Conservation (phyloP, 2,888 invertebrate species). For the Synanthedon tipuliformis region DNA sequence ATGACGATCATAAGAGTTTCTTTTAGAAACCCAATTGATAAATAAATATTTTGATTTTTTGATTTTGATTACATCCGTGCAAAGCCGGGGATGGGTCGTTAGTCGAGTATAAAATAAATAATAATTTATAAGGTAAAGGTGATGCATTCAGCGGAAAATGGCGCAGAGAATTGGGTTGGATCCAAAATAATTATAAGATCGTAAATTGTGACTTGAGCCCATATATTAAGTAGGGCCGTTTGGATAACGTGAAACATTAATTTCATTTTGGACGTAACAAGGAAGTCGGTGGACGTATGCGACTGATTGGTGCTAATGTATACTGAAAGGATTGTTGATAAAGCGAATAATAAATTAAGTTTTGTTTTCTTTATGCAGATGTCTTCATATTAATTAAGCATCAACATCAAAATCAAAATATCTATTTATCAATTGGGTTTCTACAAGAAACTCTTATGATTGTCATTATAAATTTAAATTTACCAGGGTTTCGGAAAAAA, state of each 20-base stretch:
- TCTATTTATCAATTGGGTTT: too few species aligned
- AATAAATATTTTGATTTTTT: too few species aligned
- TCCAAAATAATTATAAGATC: constrained; percentile 48
- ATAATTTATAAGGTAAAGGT: not conserved
- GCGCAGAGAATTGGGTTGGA: constrained; percentile 30
- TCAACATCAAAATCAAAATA: too few species aligned
- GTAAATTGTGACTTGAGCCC: constrained; percentile 27
- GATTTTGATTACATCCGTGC: too few species aligned
- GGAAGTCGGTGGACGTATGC: constrained; percentile 17
- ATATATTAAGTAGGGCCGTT: constrained; percentile 22
- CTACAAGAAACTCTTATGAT: too few species aligned
- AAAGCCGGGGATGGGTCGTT: too few species aligned
- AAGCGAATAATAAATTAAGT: constrained; percentile 3
- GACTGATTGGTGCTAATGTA: constrained; percentile 1
- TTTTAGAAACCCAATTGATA: too few species aligned
- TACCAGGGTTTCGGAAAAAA: too few species aligned
- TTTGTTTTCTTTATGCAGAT: not conserved
- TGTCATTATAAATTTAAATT: too few species aligned
- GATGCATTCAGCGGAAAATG: not conserved
- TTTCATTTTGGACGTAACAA: constrained; percentile 21
- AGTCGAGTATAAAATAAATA: too few species aligned
- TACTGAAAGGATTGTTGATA: constrained; percentile 2
- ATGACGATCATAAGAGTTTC: too few species aligned
- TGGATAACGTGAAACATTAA: constrained; percentile 16
- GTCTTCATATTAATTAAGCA: too few species aligned